Evolutionary conservation across 2,113 vertebrate genomes (phyloP), one percentile per base, ranked within the genome.

Genomic region (Microcebus lehilahytsara): DNA sequence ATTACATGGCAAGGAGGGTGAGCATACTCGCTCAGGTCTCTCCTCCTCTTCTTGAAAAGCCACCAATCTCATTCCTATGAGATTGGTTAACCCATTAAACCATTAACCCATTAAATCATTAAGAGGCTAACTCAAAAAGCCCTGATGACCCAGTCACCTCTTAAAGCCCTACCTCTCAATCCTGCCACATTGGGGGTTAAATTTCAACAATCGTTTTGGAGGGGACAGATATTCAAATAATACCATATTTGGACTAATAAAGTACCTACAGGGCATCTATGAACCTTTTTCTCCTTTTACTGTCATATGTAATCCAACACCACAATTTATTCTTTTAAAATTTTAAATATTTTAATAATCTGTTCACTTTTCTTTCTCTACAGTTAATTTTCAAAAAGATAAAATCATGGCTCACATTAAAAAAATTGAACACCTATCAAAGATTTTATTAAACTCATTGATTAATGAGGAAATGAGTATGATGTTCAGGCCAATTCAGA

Each of bases 301-400:
- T 91, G 27, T 93, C 46, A 75, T 75, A 51, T 84, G 25, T 46
- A 96, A 27, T 89, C 79, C 72, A 78, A 72, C 7, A 46, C 40
- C 40, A 32, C 49, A 42, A 42, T 7, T 62, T 81, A 34, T 72
- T 77, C 37, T 69, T 79, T 89, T 72, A 19, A 58, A 58, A 49
- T 69, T 84, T 92, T 71, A 92, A 94, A 58, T 81, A 67, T 69
- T 80, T 75, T 95, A 83, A 46, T 94, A 92, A 74, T 60, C 20
- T 91, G 32, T 37, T 89, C 19, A 88, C 13, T 77, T 94, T 92
- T 72, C 71, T 89, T 89, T 88, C 37, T 74, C 30, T 86, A 40
- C 2, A 46, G n/a, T 74, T 74, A 46, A 74, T 83, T 92, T 91
- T 85, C 25, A 78, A 87, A 95, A 93, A 95, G 53, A 13, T 92